phyloP scores from a whole-genome alignment of 2,113 vertebrate species.

The Odontophorus gujanensis region DNA sequence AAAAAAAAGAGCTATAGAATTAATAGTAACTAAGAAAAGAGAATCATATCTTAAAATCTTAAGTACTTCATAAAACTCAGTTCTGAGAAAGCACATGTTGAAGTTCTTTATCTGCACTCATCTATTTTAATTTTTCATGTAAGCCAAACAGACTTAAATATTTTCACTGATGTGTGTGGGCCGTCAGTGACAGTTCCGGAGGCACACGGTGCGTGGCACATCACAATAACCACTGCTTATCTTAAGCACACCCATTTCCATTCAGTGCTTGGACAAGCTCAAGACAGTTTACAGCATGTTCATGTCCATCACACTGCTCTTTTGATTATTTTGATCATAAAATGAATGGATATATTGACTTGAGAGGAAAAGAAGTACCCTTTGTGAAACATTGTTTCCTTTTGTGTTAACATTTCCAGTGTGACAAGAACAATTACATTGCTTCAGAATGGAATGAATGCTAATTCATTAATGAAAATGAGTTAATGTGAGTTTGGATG shows the following conservation, averaged over 20 bases:
- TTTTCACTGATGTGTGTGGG: background rate
- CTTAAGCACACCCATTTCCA: background rate
- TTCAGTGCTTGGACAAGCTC: background rate
- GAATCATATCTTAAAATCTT: background rate
- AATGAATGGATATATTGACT: background rate
- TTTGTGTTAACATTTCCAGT: background rate
- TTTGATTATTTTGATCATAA: background rate
- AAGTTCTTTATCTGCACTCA: background rate
- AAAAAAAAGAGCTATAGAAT: background rate
- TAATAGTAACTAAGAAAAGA: background rate
- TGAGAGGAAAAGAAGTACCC: background rate
- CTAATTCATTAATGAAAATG: background rate
- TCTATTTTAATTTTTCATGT: background rate
- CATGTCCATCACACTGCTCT: background rate
- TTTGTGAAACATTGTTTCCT: background rate
- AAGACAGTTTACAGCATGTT: background rate
- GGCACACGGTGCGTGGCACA: rapidly evolving
- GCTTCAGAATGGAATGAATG: background rate
- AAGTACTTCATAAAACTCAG: background rate
- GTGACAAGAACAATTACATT: background rate
- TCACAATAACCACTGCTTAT: background rate
- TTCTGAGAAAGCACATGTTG: background rate
- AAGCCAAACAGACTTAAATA: background rate
- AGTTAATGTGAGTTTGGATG: background rate
- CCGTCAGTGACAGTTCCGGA: background rate